These are phyloP conservation scores for Drosophila malerkotliana DNA, from an alignment of 1,140 invertebrate genomes.

Conservation along the genomic window DNA sequence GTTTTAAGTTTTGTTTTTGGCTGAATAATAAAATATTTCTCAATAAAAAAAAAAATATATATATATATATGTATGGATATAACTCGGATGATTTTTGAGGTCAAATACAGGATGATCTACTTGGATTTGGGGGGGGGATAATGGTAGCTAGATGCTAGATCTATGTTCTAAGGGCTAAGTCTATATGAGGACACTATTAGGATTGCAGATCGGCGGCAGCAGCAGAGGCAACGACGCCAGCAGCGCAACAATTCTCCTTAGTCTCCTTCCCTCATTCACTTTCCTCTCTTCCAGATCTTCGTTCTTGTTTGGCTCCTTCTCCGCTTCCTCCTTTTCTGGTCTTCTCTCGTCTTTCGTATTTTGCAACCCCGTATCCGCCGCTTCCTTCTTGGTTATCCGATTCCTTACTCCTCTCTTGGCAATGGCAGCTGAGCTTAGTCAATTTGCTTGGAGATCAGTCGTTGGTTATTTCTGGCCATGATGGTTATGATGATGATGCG, in stretches of 20 bases:
- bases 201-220: conserved; percentile 22
- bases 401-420: conserved; percentile 18
- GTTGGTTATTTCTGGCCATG: conserved; percentile 75
- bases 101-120: conserved; percentile 5
- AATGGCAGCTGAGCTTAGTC: conserved; percentile 71
- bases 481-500: conserved; percentile 48
- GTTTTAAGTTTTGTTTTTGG: background rate
- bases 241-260: conserved; percentile 29
- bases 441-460: conserved; percentile 82
- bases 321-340: conserved; percentile 1
- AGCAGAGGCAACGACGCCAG: conserved; percentile 48
- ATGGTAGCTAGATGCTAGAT: background rate
- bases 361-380: background rate
- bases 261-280: conserved; percentile 2
- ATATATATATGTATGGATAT: too few species aligned
- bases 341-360: background rate
- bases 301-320: background rate
- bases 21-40: conserved; percentile 3
- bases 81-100: too few species aligned
- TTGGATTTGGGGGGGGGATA: conserved; percentile 5
- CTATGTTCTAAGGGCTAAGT: conserved; percentile 8
- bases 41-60: conserved; percentile 1
- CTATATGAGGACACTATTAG: conserved; percentile 1
- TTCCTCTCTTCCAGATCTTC: background rate
- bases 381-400: background rate